A percentile compares a stretch with the other conserved stretches of the same genome.
phyloP scores from a whole-genome alignment of 2,113 vertebrate species.

The Murina feae region DNA sequence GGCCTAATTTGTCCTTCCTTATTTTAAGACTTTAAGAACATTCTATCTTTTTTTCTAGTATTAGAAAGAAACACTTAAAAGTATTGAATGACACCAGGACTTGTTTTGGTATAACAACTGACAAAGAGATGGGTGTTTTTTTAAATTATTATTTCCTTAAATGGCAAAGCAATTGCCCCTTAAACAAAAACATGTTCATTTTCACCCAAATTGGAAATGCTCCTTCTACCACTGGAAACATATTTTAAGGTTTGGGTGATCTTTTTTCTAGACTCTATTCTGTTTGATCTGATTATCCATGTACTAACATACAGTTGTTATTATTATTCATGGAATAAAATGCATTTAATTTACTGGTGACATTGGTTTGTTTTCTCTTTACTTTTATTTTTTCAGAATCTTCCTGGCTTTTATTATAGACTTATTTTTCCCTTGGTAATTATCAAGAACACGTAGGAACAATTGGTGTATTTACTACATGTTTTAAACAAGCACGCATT shows the following conservation, averaged over 20 bases:
- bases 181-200: neutral
- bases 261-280: neutral
- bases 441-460: neutral
- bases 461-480: neutral
- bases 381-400: neutral
- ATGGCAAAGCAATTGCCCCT: neutral
- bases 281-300: neutral
- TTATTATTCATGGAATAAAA: neutral
- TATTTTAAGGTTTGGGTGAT: neutral
- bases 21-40: neutral
- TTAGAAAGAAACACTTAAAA: neutral
- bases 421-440: neutral
- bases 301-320: neutral
- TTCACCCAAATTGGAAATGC: neutral
- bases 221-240: neutral
- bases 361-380: neutral
- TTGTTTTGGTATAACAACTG: neutral
- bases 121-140: neutral
- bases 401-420: neutral
- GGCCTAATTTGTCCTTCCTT: neutral
- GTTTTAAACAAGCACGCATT: neutral
- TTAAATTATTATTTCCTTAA: neutral
- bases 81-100: neutral
- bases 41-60: neutral
- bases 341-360: neutral